phyloP scores from a whole-genome alignment of 2,797 vertebrate species.

The Eptatretus atami region DNA sequence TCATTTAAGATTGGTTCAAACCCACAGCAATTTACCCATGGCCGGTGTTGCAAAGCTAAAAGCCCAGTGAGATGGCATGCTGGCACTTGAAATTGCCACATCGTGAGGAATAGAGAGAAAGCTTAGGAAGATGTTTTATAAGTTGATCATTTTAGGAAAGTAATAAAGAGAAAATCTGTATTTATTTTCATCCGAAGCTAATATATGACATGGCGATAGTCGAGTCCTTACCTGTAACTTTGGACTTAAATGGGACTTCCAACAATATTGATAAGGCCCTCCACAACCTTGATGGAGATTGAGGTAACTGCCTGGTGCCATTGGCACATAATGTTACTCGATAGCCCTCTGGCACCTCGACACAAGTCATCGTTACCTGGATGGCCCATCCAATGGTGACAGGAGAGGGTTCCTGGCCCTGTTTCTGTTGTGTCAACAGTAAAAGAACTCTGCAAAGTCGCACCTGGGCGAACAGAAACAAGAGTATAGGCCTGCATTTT shows the following conservation, averaged over 20 bases:
- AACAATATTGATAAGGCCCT: constrained; percentile 55
- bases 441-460: constrained; percentile 50
- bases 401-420: constrained; percentile 40
- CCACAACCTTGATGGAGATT: constrained; percentile 79
- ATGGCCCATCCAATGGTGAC: constrained; percentile 74
- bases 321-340: constrained; percentile 59
- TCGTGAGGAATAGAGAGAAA: too few species aligned
- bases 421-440: constrained; percentile 45
- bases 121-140: too few species aligned
- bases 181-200: too few species aligned
- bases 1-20: too few species aligned
- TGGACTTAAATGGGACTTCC: constrained; percentile 86
- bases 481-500: too few species aligned
- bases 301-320: constrained; percentile 79
- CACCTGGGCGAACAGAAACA: constrained; percentile 17
- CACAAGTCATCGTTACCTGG: constrained; percentile 73
- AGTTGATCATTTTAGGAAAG: too few species aligned
- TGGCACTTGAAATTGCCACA: too few species aligned
- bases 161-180: too few species aligned
- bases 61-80: too few species aligned
- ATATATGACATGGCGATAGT: too few species aligned
- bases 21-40: too few species aligned
- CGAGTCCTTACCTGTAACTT: constrained; percentile 38
- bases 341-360: constrained; percentile 51
- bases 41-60: too few species aligned